A percentile compares a stretch with the other conserved stretches of the same genome.
Conservation (phyloP, 2,113 vertebrate species). For the Pongo pygmaeus region DNA sequence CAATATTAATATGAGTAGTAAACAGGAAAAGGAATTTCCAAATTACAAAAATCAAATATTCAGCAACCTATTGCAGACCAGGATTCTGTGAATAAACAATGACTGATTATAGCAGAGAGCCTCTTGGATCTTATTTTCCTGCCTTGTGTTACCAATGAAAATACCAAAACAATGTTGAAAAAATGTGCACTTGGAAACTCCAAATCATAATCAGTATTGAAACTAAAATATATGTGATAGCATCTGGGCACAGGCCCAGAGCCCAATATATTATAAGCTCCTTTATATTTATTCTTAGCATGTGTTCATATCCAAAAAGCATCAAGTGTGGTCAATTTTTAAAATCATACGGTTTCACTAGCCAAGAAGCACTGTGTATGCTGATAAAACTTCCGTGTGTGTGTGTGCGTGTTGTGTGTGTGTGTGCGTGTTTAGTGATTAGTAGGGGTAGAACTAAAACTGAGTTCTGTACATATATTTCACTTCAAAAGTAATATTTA, state of each 20-base stretch:
- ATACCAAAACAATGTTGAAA: not conserved
- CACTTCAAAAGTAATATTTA: slow-evolving; percentile 1
- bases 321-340: not conserved
- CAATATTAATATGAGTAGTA: not conserved
- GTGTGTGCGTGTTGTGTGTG: not conserved
- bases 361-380: not conserved
- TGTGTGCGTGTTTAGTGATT: not conserved
- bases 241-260: not conserved
- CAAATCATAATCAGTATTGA: slow-evolving; percentile 5
- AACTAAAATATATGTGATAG: not conserved
- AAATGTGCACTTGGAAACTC: not conserved
- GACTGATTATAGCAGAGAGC: not conserved
- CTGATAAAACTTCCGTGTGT: not conserved
- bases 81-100: slow-evolving; percentile 41
- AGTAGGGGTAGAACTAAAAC: not conserved
- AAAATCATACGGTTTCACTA: not conserved
- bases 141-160: not conserved
- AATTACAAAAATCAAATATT: slow-evolving; percentile 45
- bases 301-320: not conserved
- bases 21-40: slow-evolving; percentile 31
- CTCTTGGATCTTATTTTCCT: not conserved
- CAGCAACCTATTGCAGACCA: not conserved
- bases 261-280: not conserved
- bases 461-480: not conserved
- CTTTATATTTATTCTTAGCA: not conserved